Evolutionary conservation across 2,888 invertebrate species (phyloP).

Genomic region (Eurytoma adleriae): DNA sequence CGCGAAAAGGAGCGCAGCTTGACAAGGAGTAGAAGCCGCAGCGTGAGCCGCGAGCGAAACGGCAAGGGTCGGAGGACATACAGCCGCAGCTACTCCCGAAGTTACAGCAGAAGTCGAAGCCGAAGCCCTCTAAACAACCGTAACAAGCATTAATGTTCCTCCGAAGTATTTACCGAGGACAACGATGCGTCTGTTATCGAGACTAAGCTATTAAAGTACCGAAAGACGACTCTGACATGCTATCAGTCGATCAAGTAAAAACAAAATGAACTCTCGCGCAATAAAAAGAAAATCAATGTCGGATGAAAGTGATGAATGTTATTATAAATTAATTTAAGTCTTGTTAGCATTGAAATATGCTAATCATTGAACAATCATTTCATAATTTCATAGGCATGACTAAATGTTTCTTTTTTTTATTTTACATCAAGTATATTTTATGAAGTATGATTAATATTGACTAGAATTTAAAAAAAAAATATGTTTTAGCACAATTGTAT

Average conservation of each 20-base stretch:
- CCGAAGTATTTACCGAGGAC: slow-evolving; percentile 22
- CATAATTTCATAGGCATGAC: slow-evolving; percentile 42
- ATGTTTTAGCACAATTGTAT: slow-evolving; percentile 54
- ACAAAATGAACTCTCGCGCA: slow-evolving; percentile 36
- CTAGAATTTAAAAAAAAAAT: slow-evolving; percentile 25
- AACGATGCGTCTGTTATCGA: slow-evolving; percentile 65
- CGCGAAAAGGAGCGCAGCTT: slow-evolving; percentile 73
- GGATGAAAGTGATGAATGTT: slow-evolving; percentile 41
- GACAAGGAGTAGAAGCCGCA: slow-evolving; percentile 72
- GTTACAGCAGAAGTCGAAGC: slow-evolving; percentile 73
- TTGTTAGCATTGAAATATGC: slow-evolving; percentile 1
- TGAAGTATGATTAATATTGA: slow-evolving; percentile 11
- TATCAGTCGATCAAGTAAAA: slow-evolving; percentile 9
- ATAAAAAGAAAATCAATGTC: slow-evolving; percentile 16
- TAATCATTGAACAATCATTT: slow-evolving; percentile 46
- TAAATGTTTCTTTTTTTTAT: slow-evolving; percentile 42
- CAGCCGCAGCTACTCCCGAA: slow-evolving; percentile 73
- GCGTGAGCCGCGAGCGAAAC: slow-evolving; percentile 70
- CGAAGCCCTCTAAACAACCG: slow-evolving; percentile 66
- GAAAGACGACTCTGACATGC: slow-evolving; percentile 69
- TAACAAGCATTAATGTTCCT: slow-evolving; percentile 51
- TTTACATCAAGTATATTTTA: slow-evolving; percentile 48
- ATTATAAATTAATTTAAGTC: slow-evolving; percentile 44
- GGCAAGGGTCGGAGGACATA: slow-evolving; percentile 71
- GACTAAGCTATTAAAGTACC: slow-evolving; percentile 73